These are phyloP conservation scores for Rhopalosiphum nymphaeae DNA, from an alignment of 2,888 invertebrate genomes.

Conservation along the genomic window DNA sequence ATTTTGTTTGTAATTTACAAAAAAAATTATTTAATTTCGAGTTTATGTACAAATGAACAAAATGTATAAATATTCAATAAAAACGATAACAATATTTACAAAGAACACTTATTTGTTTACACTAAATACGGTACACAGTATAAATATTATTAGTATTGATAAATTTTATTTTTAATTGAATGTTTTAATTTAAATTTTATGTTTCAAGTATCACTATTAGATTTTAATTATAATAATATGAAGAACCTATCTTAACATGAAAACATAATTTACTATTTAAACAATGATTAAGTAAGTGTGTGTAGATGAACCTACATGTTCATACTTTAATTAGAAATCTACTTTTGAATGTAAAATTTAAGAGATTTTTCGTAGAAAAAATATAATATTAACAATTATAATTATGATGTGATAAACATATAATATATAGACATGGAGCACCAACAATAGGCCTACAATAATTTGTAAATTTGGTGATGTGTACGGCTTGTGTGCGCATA, in stretches of 20 bases:
- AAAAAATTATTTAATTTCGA: conserved; percentile 28
- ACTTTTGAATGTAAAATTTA: not conserved
- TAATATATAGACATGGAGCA: not conserved
- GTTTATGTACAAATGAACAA: conserved; percentile 50
- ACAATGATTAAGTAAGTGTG: not conserved
- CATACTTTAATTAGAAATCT: not conserved
- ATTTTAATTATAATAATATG: not conserved
- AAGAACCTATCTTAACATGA: not conserved
- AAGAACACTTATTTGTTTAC: conserved; percentile 4
- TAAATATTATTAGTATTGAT: not conserved
- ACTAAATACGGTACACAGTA: conserved; percentile 12
- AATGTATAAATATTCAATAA: conserved; percentile 45
- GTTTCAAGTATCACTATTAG: not conserved
- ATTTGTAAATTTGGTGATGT: not conserved
- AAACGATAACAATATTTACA: conserved; percentile 55
- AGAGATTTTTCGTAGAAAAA: not conserved
- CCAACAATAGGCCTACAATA: not conserved
- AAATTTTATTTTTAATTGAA: not conserved
- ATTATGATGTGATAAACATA: not conserved
- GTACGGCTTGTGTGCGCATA: not conserved
- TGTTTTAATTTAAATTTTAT: not conserved
- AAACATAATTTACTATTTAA: not conserved
- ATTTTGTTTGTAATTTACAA: conserved; percentile 30
- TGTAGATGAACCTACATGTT: not conserved
- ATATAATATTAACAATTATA: not conserved